phyloP scores from a whole-genome alignment of 2,113 vertebrate species.

The Mugil cephalus region DNA sequence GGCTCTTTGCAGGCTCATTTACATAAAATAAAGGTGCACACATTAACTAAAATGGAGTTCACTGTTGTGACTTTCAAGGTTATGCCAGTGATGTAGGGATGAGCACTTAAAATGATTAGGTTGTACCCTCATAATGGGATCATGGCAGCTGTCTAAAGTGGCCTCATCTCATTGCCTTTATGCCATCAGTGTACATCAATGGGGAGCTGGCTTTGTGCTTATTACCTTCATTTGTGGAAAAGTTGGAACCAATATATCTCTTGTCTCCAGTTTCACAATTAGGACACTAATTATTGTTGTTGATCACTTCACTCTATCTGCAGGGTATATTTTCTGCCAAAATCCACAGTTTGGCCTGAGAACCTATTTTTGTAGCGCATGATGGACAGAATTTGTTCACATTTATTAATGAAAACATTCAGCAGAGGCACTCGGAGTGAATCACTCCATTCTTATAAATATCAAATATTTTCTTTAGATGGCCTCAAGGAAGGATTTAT shows the following conservation, averaged over 20 bases:
- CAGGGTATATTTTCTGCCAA: not conserved
- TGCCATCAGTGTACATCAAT: constrained; percentile 31
- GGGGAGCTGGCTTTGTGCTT: constrained; percentile 16
- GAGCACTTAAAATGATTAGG: constrained; percentile 69
- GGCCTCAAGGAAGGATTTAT: not conserved
- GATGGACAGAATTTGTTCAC: not conserved
- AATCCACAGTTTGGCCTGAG: not conserved
- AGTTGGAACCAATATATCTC: constrained; percentile 9
- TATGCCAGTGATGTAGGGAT: constrained; percentile 32
- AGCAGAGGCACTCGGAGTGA: not conserved
- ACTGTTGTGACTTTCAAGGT: constrained; percentile 52
- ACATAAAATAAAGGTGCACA: constrained; percentile 39
- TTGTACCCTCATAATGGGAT: constrained; percentile 52
- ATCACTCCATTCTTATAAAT: not conserved
- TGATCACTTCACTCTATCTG: not conserved
- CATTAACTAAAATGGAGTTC: constrained; percentile 42
- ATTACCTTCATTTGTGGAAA: constrained; percentile 22
- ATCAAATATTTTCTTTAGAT: not conserved
- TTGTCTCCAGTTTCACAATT: constrained; percentile 14
- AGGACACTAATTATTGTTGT: constrained; percentile 3
- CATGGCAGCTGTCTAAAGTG: constrained; percentile 34
- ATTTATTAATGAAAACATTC: constrained; percentile 5
- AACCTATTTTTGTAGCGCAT: not conserved
- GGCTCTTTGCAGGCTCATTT: constrained; percentile 29
- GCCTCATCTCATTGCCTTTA: constrained; percentile 29